Conservation (phyloP, 2,113 vertebrate genomes). For the Psittacus erithacus region DNA sequence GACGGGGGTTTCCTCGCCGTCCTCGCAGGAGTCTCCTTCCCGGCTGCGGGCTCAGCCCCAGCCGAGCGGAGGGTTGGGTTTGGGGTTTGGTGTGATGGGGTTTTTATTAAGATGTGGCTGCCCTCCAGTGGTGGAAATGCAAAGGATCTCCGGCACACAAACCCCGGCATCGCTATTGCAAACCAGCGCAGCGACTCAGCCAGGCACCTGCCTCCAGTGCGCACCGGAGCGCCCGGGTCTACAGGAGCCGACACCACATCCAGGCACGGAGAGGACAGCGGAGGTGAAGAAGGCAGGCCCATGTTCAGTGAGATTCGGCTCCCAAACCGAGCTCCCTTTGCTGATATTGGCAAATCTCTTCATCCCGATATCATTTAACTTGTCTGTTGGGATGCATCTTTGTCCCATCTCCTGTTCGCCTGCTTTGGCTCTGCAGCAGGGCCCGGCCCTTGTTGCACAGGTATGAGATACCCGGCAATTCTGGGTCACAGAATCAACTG, state of each 20-base stretch:
- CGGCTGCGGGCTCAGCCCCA: background rate
- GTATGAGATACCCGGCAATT: background rate
- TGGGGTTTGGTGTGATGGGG: background rate
- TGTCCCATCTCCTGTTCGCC: background rate
- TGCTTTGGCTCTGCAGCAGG: background rate
- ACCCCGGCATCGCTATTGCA: background rate
- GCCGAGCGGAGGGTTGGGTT: background rate
- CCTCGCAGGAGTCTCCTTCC: background rate
- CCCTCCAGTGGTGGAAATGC: constrained; percentile 77
- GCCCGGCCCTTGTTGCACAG: background rate
- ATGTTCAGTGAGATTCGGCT: rapidly evolving
- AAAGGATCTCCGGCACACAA: background rate
- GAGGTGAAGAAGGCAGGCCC: background rate
- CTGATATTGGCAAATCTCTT: background rate
- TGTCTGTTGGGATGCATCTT: background rate
- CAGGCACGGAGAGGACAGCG: background rate
- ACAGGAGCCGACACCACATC: background rate
- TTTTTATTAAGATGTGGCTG: constrained; percentile 70
- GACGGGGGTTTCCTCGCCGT: background rate
- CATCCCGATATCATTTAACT: rapidly evolving
- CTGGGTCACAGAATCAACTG: background rate
- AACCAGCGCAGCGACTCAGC: background rate
- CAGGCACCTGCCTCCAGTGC: background rate
- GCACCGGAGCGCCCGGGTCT: background rate
- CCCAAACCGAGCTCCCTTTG: background rate